Evolutionary conservation across 2,888 invertebrate genomes (phyloP), one percentile per base, ranked within the genome.

Genomic region (Venusia cambrica): DNA sequence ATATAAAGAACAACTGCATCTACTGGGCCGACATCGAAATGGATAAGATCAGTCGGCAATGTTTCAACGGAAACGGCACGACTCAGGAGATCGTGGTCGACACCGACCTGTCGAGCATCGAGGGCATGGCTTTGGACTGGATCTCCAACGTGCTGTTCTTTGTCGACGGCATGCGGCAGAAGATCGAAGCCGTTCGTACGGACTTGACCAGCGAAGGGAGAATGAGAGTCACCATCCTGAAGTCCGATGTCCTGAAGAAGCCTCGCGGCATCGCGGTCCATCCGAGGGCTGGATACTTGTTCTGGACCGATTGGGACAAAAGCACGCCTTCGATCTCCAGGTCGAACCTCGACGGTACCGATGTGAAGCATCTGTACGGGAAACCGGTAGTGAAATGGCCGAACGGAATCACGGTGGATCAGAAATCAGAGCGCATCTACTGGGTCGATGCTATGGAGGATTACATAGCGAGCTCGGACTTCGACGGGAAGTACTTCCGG

Each of bases 51-150:
- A 92, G 91, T 39, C 87, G 94, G 6, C 93, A 94, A 55, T 94
- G 94, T 62, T 90, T 95, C 50, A 90, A 92, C 55, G n/a, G n/a
- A n/a, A 93, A 93, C 3, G 89, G 87, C 0, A 88, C 88, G 18
- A 76, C 79, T 4, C 89, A 90, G 2, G 94, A 95, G 70, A 88
- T 92, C 6, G 80, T 96, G 0, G 92, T 96, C 0, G 92, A 92
- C 25, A 91, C 90, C 0, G 92, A 94, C 51, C 69, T 96, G 36
- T 90, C 92, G 7, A 94, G 94, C 3, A 93, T 97, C 17, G 96
- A 97, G 74, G 95, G 96, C 1, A 93, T 97, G 92, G 94, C 96
- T 0, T 90, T 93, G 28, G 97, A 97, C 73, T 97, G 96, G 95
- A 91, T 96, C 5, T 94, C 94, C 0, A 92, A 94, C 38, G 92